phyloP scores from a whole-genome alignment of 2,797 vertebrate species.

The Leptatherina wallacei region DNA sequence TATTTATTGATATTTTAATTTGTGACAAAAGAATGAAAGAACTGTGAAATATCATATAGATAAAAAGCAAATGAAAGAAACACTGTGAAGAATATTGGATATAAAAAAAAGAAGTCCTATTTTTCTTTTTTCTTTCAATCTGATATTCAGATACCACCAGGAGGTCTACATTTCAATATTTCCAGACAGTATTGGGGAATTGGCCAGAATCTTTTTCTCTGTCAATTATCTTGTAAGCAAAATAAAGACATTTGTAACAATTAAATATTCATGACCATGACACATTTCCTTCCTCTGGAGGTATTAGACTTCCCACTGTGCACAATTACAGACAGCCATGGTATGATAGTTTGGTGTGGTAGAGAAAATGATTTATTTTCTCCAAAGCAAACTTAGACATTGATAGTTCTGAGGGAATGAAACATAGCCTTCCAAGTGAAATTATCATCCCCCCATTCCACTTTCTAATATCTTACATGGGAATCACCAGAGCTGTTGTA shows the following conservation, averaged over 20 bases:
- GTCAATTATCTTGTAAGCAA: conserved; percentile 24
- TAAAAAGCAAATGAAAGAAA: conserved; percentile 14
- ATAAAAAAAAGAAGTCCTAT: background rate
- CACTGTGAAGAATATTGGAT: background rate
- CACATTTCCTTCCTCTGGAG: conserved; percentile 15
- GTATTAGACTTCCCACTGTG: conserved; percentile 30
- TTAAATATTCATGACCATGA: conserved; percentile 47
- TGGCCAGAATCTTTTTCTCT: background rate
- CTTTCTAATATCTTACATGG: background rate
- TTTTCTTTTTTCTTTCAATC: background rate
- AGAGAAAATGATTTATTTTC: conserved; percentile 1
- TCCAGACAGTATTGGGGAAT: background rate
- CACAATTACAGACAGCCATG: conserved; percentile 30
- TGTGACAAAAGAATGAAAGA: conserved; percentile 39
- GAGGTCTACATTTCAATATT: background rate
- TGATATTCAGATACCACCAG: conserved; percentile 10
- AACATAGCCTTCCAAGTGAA: background rate
- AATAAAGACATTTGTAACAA: conserved; percentile 35
- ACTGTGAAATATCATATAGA: conserved; percentile 5
- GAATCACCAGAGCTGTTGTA: background rate
- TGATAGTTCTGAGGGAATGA: background rate
- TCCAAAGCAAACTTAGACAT: background rate
- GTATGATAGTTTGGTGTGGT: conserved; percentile 10
- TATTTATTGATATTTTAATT: conserved; percentile 50
- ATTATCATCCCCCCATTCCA: background rate